A percentile compares a stretch with the other conserved stretches of the same genome.
phyloP scores from a whole-genome alignment of 1,140 invertebrate species.

The Listronotus bonariensis region DNA sequence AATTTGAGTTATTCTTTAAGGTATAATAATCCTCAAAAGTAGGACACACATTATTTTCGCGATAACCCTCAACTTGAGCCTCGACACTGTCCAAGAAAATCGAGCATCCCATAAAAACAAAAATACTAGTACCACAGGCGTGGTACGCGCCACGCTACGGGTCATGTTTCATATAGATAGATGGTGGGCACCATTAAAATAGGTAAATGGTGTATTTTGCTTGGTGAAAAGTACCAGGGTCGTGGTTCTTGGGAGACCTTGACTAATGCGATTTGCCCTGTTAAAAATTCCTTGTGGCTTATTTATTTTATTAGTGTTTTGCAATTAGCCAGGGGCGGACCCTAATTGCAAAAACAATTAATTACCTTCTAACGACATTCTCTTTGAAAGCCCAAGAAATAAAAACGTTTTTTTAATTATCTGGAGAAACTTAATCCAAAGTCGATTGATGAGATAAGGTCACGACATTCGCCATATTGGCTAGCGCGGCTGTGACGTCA shows the following conservation, averaged over 20 bases:
- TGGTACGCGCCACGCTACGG: slow-evolving; percentile 9
- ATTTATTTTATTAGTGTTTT: neutral
- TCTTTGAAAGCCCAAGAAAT: too few species aligned
- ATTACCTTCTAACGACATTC: too few species aligned
- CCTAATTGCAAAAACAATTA: too few species aligned
- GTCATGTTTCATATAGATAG: slow-evolving; percentile 17
- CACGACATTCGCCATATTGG: too few species aligned
- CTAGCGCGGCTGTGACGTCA: too few species aligned
- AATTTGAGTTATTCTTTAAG: slow-evolving; percentile 49
- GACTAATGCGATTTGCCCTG: slow-evolving; percentile 19
- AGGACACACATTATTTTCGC: slow-evolving; percentile 51
- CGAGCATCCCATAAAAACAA: neutral
- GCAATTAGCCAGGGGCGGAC: too few species aligned
- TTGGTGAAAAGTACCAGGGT: slow-evolving; percentile 21
- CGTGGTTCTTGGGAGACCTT: slow-evolving; percentile 25
- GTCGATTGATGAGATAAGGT: too few species aligned
- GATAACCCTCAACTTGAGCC: neutral
- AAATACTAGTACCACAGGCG: slow-evolving; percentile 6
- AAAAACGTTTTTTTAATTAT: too few species aligned
- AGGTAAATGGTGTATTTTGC: slow-evolving; percentile 23
- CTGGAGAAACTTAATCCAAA: too few species aligned
- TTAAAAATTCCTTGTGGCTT: slow-evolving; percentile 1
- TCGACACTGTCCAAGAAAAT: too few species aligned
- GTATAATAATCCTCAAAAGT: slow-evolving; percentile 52
- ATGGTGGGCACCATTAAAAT: slow-evolving; percentile 20